These are phyloP conservation scores for Nomada ferruginata DNA, from an alignment of 2,888 invertebrate species.

Conservation along the genomic window DNA sequence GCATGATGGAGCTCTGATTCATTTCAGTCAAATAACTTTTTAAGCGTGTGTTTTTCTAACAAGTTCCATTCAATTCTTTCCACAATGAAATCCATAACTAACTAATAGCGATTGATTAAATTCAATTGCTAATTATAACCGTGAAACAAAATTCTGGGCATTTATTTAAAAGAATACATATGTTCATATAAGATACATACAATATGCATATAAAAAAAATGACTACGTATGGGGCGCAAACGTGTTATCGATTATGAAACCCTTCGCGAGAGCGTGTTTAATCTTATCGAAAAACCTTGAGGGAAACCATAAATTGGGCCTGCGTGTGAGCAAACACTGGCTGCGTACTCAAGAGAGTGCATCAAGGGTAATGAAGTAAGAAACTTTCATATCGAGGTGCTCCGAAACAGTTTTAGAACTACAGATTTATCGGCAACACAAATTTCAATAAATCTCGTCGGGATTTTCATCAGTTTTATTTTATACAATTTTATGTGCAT, in stretches of 20 bases:
- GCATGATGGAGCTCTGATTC: neutral
- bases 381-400: constrained; percentile 16
- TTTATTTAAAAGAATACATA: neutral
- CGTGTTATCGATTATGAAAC: constrained; percentile 61
- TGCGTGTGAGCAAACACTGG: constrained; percentile 24
- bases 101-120: neutral
- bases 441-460: neutral
- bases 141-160: neutral
- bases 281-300: constrained; percentile 58
- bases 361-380: constrained; percentile 23
- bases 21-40: neutral
- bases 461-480: neutral
- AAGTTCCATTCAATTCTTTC: neutral
- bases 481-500: neutral
- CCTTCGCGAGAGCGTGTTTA: constrained; percentile 50
- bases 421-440: neutral
- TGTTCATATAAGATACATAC: neutral
- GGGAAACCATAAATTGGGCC: constrained; percentile 59
- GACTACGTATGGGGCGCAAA: neutral
- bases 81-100: too few species aligned
- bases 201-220: neutral
- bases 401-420: constrained; percentile 2
- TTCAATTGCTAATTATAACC: neutral
- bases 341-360: constrained; percentile 26
- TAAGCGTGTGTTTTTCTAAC: neutral